A percentile compares a stretch with the other conserved stretches of the same genome.
These are phyloP conservation scores for Spisula subtruncata DNA, from an alignment of 2,888 invertebrate genomes.

Conservation along the genomic window DNA sequence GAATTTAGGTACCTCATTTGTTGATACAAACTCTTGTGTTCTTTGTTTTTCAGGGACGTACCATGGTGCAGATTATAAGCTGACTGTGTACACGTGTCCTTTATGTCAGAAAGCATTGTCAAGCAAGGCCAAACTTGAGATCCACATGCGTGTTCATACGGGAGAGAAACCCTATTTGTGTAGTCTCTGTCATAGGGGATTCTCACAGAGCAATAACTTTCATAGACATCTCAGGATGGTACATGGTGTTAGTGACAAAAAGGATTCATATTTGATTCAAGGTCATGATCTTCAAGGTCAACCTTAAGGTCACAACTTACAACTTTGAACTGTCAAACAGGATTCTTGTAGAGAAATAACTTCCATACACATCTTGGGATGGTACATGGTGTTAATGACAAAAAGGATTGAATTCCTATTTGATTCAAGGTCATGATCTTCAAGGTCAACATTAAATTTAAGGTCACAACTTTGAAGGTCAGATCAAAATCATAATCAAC, in stretches of 20 bases:
- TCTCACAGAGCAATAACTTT: slow-evolving; percentile 26
- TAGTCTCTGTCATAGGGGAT: slow-evolving; percentile 20
- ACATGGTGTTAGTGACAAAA: not conserved
- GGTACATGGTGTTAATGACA: not conserved
- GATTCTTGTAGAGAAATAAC: slow-evolving; percentile 24
- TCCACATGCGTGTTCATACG: slow-evolving; percentile 24
- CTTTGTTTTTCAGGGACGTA: not conserved
- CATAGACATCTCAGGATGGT: not conserved
- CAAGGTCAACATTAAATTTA: too few relatives aligned
- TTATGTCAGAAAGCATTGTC: slow-evolving; percentile 15
- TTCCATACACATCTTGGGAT: not conserved
- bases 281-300: too few relatives aligned
- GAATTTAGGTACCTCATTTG: too few relatives aligned
- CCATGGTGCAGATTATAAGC: not conserved
- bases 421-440: too few relatives aligned
- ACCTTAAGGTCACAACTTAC: too few relatives aligned
- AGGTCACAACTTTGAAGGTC: too few relatives aligned
- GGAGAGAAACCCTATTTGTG: slow-evolving; percentile 30
- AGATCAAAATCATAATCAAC: too few relatives aligned
- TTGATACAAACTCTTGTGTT: not conserved
- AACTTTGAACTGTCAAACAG: slow-evolving; percentile 20
- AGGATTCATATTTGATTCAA: not conserved
- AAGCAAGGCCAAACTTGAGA: slow-evolving; percentile 18
- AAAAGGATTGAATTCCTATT: not conserved
- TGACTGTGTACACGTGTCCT: not conserved